Evolutionary conservation across 2,888 invertebrate species (phyloP).

Genomic region (Anorthoa munda): DNA sequence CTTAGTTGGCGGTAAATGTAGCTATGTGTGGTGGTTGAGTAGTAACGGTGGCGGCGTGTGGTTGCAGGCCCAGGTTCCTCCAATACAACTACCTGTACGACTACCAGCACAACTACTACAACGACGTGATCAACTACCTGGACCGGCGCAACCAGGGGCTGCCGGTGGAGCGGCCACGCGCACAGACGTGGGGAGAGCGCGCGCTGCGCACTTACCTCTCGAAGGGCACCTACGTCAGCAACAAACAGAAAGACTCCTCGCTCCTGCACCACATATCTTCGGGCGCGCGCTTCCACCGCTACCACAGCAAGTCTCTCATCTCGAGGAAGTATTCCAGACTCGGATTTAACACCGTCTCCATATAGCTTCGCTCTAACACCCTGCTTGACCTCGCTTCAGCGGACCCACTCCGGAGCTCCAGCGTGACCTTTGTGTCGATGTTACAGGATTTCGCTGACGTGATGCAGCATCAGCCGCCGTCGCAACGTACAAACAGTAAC

Average conservation of each 20-base stretch:
- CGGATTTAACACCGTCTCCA: conserved; percentile 88
- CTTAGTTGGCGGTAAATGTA: conserved; percentile 1
- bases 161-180: conserved; percentile 93
- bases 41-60: conserved; percentile 45
- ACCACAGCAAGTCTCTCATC: conserved; percentile 94
- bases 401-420: conserved; percentile 77
- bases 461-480: conserved; percentile 72
- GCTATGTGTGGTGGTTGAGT: conserved; percentile 18
- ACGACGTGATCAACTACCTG: conserved; percentile 96
- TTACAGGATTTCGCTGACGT: conserved; percentile 90
- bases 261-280: conserved; percentile 92
- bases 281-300: conserved; percentile 93
- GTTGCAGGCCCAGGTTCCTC: conserved; percentile 94
- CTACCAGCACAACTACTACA: conserved; percentile 96
- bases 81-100: conserved; percentile 96
- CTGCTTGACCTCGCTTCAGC: conserved; percentile 86
- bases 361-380: conserved; percentile 89
- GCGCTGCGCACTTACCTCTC: conserved; percentile 93
- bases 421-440: conserved; percentile 88
- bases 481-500: conserved; percentile 67
- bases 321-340: conserved; percentile 93
- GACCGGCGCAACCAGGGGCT: conserved; percentile 94
- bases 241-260: conserved; percentile 91
- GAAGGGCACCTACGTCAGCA: conserved; percentile 84
- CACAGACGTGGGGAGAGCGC: conserved; percentile 97